phyloP scores from a whole-genome alignment of 2,113 vertebrate species.

The Megaceryle torquata region DNA sequence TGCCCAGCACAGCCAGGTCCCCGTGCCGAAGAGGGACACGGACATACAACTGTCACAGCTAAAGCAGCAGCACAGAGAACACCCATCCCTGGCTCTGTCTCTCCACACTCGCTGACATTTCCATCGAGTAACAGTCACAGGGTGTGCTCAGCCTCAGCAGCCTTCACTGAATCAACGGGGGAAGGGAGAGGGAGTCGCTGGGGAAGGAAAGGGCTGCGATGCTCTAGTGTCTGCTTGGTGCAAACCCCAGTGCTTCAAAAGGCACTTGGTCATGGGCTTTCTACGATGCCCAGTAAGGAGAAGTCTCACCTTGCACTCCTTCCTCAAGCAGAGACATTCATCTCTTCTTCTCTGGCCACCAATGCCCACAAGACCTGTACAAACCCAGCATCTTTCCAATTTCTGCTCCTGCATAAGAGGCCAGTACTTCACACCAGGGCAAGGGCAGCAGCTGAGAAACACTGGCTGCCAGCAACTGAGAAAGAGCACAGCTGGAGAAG shows the following conservation, averaged over 20 bases:
- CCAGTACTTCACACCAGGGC: background rate
- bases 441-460: background rate
- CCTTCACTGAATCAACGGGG: background rate
- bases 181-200: background rate
- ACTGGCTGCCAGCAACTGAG: background rate
- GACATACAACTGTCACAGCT: accelerated
- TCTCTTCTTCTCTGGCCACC: background rate
- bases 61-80: accelerated
- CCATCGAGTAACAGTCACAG: background rate
- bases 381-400: background rate
- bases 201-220: background rate
- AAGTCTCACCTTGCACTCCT: background rate
- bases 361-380: background rate
- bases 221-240: background rate
- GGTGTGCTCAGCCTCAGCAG: background rate
- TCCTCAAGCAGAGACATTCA: background rate
- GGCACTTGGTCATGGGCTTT: background rate
- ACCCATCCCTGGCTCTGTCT: accelerated
- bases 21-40: accelerated
- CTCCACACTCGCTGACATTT: background rate
- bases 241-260: background rate
- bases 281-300: background rate
- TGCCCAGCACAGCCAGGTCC: background rate
- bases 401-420: background rate
- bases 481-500: background rate